A percentile compares a stretch with the other conserved stretches of the same genome.
phyloP scores from a whole-genome alignment of 2,113 vertebrate species.

The Pteruthius melanotis region DNA sequence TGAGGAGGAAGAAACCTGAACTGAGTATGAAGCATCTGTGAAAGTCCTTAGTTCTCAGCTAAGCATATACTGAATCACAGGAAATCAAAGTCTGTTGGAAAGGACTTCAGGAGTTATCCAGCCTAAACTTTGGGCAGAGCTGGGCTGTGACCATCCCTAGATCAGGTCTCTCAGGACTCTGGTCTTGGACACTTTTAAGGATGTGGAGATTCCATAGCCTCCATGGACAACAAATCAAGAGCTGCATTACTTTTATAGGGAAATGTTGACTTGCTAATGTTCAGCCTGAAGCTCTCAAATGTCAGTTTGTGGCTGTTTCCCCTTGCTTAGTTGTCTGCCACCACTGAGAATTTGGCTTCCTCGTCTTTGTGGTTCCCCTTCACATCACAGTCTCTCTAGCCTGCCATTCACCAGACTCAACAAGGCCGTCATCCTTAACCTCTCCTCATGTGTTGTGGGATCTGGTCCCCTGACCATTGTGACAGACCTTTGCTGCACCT shows the following conservation, averaged over 20 bases:
- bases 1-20: background rate
- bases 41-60: background rate
- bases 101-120: background rate
- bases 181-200: background rate
- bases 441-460: fast-evolving
- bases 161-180: background rate
- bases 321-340: background rate
- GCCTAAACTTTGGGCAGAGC: background rate
- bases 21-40: background rate
- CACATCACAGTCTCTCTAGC: background rate
- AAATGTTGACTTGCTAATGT: background rate
- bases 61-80: background rate
- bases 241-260: background rate
- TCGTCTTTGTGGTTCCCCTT: background rate
- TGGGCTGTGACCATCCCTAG: background rate
- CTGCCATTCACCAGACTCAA: background rate
- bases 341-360: background rate
- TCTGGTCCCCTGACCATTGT: background rate
- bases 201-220: background rate
- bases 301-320: background rate
- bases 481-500: background rate
- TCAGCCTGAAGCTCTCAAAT: background rate
- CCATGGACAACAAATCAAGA: background rate
- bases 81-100: background rate
- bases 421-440: background rate